Percentiles rank a stretch among this genome's conserved stretches.
These are phyloP conservation scores for Barnardius zonarius DNA, from an alignment of 2,113 vertebrate genomes.

Conservation along the genomic window DNA sequence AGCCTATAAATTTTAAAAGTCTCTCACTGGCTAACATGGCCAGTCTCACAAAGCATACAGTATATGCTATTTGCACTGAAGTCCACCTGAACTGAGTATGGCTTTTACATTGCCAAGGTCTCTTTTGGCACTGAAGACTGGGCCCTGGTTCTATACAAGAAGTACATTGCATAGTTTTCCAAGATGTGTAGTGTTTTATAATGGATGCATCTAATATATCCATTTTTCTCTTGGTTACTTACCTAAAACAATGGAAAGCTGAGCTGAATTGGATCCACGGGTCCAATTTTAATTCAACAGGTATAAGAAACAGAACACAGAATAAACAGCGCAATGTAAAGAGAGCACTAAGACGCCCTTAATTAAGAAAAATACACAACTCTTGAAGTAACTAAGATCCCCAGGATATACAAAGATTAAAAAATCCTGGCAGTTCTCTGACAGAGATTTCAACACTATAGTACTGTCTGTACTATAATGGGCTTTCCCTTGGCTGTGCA, in stretches of 20 bases:
- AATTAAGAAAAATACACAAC: not conserved
- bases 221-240: not conserved
- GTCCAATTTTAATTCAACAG: not conserved
- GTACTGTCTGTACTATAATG: not conserved
- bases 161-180: not conserved
- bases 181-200: not conserved
- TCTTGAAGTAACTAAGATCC: not conserved
- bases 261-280: not conserved
- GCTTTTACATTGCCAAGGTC: not conserved
- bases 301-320: not conserved
- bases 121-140: not conserved
- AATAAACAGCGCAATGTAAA: not conserved
- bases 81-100: not conserved
- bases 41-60: not conserved
- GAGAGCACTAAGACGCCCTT: not conserved
- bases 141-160: not conserved
- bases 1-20: not conserved
- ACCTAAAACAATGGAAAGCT: not conserved
- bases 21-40: not conserved
- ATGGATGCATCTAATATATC: not conserved
- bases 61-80: not conserved
- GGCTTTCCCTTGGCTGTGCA: not conserved
- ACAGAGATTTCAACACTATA: not conserved
- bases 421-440: not conserved
- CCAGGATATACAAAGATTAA: not conserved